Evolutionary conservation across 2,888 invertebrate species (phyloP), one percentile per base, ranked within the genome.

Genomic region (Choristoneura rosaceana): DNA sequence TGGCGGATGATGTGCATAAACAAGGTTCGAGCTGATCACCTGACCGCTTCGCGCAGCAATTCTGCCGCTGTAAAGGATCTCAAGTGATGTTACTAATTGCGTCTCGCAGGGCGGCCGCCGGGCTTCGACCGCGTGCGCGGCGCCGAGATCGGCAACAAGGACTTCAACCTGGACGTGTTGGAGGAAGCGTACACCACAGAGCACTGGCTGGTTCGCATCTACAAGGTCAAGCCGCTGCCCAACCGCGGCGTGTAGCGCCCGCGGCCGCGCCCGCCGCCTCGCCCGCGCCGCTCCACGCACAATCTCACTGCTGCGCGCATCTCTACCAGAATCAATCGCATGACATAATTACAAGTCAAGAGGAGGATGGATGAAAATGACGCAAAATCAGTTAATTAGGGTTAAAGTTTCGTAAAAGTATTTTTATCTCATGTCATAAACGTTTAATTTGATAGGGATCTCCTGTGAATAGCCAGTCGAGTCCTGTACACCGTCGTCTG

Each of bases 131-230:
- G 99, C 81, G 99, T 99, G 0, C 96, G 99, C 70, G 97, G 98
- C 80, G 98, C 98, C n/a, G 99, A 99, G 93, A 99, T 99, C 82
- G 99, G 99, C 78, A 98, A 99, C 94, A 99, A 99, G 93, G 98
- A 99, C 91, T 99, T 99, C 92, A 98, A 99, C 90, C 92, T 99
- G 76, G 98, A 99, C 87, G 98, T 98, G n/a, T 93, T 99, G n/a
- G 99, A 99, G 90, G 99, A 99, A 93, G 99, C 99, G 0, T 99
- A 99, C 93, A 99, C 99, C 17, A 99, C 99, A 0, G 99, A 99
- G 89, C 99, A 99, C 93, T 99, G 99, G 99, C 96, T 99, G 63
- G 99, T 99, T 71, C 96, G 99, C 83, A 99, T 99, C 86, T 99
- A 99, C 94, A 98, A 98, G 95, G 99, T 99, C 47, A 99, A 99